phyloP scores from a whole-genome alignment of 2,113 vertebrate species.

The Tragulus kanchil region DNA sequence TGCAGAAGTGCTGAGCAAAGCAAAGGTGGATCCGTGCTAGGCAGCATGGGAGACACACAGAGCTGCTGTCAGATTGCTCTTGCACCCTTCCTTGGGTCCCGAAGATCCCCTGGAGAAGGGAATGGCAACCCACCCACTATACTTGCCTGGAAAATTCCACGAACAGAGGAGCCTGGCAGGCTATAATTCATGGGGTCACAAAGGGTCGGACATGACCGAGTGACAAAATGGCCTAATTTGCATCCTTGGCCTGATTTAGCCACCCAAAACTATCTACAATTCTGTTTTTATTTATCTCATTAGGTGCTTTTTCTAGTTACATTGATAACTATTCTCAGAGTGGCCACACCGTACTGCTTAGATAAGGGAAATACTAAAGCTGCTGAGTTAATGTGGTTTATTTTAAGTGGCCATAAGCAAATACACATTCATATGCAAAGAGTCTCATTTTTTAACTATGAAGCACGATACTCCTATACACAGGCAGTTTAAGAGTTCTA shows the following conservation, averaged over 20 bases:
- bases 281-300: constrained; percentile 70
- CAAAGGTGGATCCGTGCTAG: not conserved
- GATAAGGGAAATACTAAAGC: constrained; percentile 15
- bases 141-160: no score
- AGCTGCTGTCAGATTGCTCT: not conserved
- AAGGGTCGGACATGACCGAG: no score
- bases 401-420: not conserved
- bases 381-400: not conserved
- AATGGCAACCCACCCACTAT: no score
- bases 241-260: not conserved
- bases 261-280: constrained; percentile 4
- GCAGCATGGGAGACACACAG: not conserved
- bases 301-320: constrained; percentile 42
- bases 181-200: no score
- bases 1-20: not conserved
- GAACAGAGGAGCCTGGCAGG: no score
- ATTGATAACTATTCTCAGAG: constrained; percentile 40
- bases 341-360: not conserved
- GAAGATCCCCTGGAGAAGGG: no score
- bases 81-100: no score
- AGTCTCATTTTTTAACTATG: constrained; percentile 2
- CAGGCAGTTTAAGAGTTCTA: not conserved
- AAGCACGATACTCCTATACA: not conserved
- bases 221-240: not conserved
- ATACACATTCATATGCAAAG: not conserved